phyloP scores from a whole-genome alignment of 2,797 vertebrate species.

The Danio kyathit region DNA sequence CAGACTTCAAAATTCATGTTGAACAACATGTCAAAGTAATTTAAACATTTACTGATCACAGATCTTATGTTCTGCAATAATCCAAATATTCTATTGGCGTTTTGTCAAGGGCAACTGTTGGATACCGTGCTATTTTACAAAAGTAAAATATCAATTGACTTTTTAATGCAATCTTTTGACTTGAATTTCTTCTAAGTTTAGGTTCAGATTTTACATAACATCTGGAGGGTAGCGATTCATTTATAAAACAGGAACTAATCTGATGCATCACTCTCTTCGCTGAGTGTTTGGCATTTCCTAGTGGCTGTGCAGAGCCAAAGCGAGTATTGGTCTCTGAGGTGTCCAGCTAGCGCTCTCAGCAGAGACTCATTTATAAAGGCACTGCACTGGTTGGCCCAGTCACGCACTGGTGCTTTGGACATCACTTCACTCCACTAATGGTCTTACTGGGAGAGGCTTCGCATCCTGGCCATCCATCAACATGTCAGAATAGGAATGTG shows the following conservation, averaged over 20 bases:
- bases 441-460: constrained; percentile 77
- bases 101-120: neutral
- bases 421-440: constrained; percentile 78
- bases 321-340: constrained; percentile 6
- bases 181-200: neutral
- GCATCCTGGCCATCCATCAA: constrained; percentile 79
- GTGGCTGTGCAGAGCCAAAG: constrained; percentile 12
- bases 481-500: constrained; percentile 75
- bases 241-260: constrained; percentile 2
- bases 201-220: neutral
- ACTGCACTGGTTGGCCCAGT: constrained; percentile 63
- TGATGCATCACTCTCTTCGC: neutral
- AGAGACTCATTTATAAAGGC: constrained; percentile 50
- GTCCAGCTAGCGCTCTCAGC: constrained; percentile 48
- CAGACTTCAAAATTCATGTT: no score
- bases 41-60: no score
- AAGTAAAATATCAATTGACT: neutral
- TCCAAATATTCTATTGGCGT: no score
- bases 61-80: no score
- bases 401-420: constrained; percentile 79
- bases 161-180: neutral
- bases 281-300: constrained; percentile 14
- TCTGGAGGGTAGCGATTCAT: neutral
- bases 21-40: no score
- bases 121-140: neutral